Evolutionary conservation across 1,140 invertebrate species (phyloP).

Genomic region (Ceratina australensis): DNA sequence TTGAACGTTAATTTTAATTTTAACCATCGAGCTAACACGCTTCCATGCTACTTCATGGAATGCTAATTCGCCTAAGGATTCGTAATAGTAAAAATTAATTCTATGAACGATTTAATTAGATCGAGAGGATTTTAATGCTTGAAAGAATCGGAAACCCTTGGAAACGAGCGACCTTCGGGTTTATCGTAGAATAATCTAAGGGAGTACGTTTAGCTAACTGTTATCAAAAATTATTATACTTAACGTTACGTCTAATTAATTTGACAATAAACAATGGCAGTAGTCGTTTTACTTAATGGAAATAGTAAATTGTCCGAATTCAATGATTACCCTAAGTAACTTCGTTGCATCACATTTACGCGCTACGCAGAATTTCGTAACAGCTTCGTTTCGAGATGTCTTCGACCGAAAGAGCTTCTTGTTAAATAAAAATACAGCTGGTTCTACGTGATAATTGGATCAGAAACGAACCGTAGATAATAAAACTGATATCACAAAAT

Average conservation of each 20-base stretch:
- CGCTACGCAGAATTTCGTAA: slow-evolving; percentile 14
- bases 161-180: too few species aligned
- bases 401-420: too few species aligned
- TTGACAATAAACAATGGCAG: slow-evolving; percentile 23
- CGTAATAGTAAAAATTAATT: background rate
- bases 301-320: slow-evolving; percentile 12
- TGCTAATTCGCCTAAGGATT: too few species aligned
- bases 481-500: slow-evolving; percentile 2
- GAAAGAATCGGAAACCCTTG: too few species aligned
- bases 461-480: background rate
- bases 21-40: background rate
- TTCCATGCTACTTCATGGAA: background rate
- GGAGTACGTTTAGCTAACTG: too few species aligned
- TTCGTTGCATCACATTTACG: slow-evolving; percentile 42
- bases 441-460: background rate
- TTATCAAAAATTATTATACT: too few species aligned
- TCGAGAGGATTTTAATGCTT: too few species aligned
- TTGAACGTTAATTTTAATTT: background rate
- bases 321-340: slow-evolving; percentile 28
- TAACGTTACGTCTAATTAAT: background rate
- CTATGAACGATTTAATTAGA: background rate
- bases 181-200: too few species aligned
- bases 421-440: too few species aligned
- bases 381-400: background rate
- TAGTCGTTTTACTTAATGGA: slow-evolving; percentile 13